These are phyloP conservation scores for Proterorhinus semilunaris DNA, from an alignment of 2,113 vertebrate species.

Conservation along the genomic window DNA sequence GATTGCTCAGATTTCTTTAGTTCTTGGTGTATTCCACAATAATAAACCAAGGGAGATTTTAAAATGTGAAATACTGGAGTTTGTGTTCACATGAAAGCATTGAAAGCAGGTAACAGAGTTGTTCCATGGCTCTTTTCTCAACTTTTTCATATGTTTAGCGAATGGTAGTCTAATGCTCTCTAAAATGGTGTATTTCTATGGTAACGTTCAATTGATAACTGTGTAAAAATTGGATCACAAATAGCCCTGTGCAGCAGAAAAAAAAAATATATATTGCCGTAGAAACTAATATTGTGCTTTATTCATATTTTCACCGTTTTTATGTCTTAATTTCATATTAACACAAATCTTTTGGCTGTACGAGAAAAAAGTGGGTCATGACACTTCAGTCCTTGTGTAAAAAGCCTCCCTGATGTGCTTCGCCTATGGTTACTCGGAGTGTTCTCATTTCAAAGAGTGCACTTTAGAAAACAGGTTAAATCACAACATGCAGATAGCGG, in stretches of 20 bases:
- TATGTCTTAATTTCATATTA: background rate
- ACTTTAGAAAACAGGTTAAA: constrained; percentile 15
- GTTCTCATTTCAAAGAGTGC: constrained; percentile 17
- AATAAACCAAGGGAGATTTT: no score
- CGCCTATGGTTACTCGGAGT: constrained; percentile 8
- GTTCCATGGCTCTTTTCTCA: no score
- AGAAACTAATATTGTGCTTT: no score
- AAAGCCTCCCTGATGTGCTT: background rate
- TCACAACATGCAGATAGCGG: constrained; percentile 11
- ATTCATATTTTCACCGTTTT: no score
- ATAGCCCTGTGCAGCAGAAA: background rate
- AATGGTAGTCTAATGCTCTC: no score
- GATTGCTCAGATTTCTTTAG: no score
- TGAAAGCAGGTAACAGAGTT: no score
- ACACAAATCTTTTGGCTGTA: background rate
- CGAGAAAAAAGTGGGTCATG: background rate
- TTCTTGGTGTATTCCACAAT: no score
- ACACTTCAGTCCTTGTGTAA: background rate
- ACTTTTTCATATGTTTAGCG: no score
- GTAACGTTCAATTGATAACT: background rate
- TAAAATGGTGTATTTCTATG: no score
- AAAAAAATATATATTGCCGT: background rate
- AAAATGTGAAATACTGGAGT: no score
- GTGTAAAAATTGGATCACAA: background rate
- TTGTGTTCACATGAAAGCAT: no score